Conservation (phyloP, 1,140 invertebrate genomes). For the Macrocentrus cingulum region DNA sequence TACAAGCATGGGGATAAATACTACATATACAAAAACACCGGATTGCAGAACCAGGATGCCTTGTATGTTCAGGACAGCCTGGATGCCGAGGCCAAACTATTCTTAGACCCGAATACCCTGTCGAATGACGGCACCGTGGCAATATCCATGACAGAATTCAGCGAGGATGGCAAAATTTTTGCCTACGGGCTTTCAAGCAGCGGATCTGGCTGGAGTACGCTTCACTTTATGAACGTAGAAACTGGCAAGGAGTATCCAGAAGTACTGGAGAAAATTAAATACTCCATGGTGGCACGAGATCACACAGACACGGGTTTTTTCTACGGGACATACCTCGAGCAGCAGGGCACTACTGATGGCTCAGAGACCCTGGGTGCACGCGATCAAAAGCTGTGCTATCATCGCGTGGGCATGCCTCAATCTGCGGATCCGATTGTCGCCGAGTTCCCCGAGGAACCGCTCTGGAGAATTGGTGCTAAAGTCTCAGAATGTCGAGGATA, state of each 20-base stretch:
- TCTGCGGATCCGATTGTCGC: slow-evolving; percentile 85
- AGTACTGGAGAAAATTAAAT: slow-evolving; percentile 88
- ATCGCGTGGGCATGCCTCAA: slow-evolving; percentile 83
- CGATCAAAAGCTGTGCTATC: slow-evolving; percentile 95
- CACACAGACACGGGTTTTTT: slow-evolving; percentile 95
- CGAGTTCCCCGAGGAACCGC: slow-evolving; percentile 89
- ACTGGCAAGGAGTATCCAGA: slow-evolving; percentile 87
- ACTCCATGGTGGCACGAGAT: slow-evolving; percentile 89
- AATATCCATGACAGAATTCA: slow-evolving; percentile 77
- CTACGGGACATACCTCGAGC: slow-evolving; percentile 84
- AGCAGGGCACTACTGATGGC: slow-evolving; percentile 81
- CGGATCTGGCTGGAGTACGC: slow-evolving; percentile 95
- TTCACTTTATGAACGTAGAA: slow-evolving; percentile 78
- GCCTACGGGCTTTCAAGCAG: slow-evolving; percentile 90
- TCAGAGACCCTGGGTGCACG: slow-evolving; percentile 84
- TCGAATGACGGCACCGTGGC: slow-evolving; percentile 93
- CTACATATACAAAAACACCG: slow-evolving; percentile 92
- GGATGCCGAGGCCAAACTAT: slow-evolving; percentile 79
- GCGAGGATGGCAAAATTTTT: slow-evolving; percentile 86
- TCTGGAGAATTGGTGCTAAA: slow-evolving; percentile 83
- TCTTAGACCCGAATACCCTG: slow-evolving; percentile 92
- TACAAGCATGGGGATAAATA: slow-evolving; percentile 81
- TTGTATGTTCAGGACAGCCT: slow-evolving; percentile 87
- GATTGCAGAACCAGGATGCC: slow-evolving; percentile 96
- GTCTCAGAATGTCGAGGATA: slow-evolving; percentile 93